Percentiles rank a stretch among this genome's conserved stretches.
These are phyloP conservation scores for Python bivittatus DNA, from an alignment of 2,113 vertebrate genomes.

Conservation along the genomic window DNA sequence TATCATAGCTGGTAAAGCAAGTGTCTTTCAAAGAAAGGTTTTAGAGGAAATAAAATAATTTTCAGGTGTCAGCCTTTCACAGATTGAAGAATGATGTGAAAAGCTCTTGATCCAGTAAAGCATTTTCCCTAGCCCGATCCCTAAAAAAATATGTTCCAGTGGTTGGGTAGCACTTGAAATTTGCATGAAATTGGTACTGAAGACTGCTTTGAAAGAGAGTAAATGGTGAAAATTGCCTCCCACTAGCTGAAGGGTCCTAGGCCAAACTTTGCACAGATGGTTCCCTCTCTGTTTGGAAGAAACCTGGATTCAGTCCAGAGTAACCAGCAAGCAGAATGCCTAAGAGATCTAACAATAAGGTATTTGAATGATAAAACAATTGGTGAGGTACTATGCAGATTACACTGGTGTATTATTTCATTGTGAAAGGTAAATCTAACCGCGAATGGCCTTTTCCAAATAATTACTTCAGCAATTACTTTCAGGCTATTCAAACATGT, in stretches of 20 bases:
- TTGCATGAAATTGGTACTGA: neutral
- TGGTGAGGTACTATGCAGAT: neutral
- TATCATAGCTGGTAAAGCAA: neutral
- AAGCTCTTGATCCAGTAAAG: neutral
- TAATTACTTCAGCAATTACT: constrained; percentile 22
- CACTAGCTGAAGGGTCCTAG: neutral
- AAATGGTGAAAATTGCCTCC: neutral
- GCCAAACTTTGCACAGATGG: neutral
- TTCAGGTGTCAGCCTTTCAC: neutral
- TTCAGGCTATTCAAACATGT: constrained; percentile 20
- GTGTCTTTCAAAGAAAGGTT: neutral
- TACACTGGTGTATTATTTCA: neutral
- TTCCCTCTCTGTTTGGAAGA: neutral
- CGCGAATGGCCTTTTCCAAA: constrained; percentile 24
- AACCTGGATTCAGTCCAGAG: neutral
- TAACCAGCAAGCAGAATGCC: neutral
- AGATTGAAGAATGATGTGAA: neutral
- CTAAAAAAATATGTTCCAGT: neutral
- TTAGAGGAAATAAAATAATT: neutral
- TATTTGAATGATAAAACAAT: constrained; percentile 22
- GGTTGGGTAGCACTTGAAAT: neutral
- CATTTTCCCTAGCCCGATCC: neutral
- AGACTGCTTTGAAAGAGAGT: neutral
- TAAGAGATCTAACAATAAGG: neutral
- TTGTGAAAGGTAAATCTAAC: neutral